These are phyloP conservation scores for Craniophora ligustri DNA, from an alignment of 2,888 invertebrate species.

Conservation along the genomic window DNA sequence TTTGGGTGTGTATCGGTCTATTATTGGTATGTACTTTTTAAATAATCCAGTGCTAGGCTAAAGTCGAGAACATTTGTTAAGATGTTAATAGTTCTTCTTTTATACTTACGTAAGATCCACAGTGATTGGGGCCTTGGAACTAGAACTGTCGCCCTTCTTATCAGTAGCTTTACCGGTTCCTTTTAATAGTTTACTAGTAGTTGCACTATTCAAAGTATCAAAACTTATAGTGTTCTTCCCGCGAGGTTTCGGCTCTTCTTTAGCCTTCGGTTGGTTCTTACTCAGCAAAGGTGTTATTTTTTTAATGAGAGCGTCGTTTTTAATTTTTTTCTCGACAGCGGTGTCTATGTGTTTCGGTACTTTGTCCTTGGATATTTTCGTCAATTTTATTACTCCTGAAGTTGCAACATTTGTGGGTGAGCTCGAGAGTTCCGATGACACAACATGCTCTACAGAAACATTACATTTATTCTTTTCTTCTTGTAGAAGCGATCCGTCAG, in stretches of 20 bases:
- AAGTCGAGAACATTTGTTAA: no score
- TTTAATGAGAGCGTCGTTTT: slow-evolving; percentile 25
- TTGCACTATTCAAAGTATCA: slow-evolving; percentile 23
- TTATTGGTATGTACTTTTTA: no score
- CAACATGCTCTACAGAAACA: slow-evolving; percentile 30
- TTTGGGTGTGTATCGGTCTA: no score
- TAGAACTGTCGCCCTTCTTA: slow-evolving; percentile 9
- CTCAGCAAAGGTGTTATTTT: slow-evolving; percentile 12
- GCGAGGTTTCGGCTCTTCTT: slow-evolving; percentile 5
- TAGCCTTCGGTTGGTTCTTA: slow-evolving; percentile 18
- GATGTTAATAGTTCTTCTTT: no score
- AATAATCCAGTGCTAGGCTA: no score
- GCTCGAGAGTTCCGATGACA: slow-evolving; percentile 8
- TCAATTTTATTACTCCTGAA: slow-evolving; percentile 15
- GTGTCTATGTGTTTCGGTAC: slow-evolving; percentile 26
- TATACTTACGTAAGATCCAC: slow-evolving; percentile 47
- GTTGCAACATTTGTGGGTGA: neutral
- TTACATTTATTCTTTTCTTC: slow-evolving; percentile 12
- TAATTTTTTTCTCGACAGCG: slow-evolving; percentile 28
- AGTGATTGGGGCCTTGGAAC: slow-evolving; percentile 6
- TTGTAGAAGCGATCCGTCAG: neutral
- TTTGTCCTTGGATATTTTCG: slow-evolving; percentile 24
- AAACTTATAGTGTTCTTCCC: slow-evolving; percentile 23
- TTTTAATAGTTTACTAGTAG: slow-evolving; percentile 15
- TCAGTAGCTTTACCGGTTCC: slow-evolving; percentile 1